Evolutionary conservation across 2,113 vertebrate genomes (phyloP), one percentile per base, ranked within the genome.

Genomic region (Brevimyrus niger): DNA sequence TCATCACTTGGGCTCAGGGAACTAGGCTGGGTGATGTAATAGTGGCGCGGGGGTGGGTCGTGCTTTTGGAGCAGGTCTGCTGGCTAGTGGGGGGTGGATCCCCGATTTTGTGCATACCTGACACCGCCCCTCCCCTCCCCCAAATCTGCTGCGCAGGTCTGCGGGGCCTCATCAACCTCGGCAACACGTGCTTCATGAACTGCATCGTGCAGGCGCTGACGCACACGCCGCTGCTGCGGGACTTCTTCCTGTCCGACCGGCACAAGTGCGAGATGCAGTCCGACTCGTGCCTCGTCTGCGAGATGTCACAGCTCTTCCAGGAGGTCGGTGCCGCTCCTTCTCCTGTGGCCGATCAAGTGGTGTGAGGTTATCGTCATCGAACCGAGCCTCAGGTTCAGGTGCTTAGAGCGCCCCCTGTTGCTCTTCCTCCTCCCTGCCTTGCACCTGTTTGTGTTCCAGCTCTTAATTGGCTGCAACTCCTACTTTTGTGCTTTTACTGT

Each of bases 121-220:
- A 65, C 8, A 3, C 61, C 61, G 9, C 0, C 4, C 21, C 31
- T 8, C 0, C 4, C 21, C 31, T 8, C 46, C 44, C 61, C 21
- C 27, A 46, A 4, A 13, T 50, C 69, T 44, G 15, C 76, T 42
- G 21, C 84, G 55, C 93, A 97, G 97, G 97, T 94, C 94, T 97
- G 89, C 96, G 97, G 82, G 97, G 97, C 90, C 94, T 97, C 89
- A 97, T 97, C 94, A 97, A 97, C 94, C 95, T 97, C 84, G 97
- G 97, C 87, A 97, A 97, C 96, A 97, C 97, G 0, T 97, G 97
- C 95, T 97, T 97, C 95, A 97, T 97, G 97, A 97, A 97, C 94
- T 97, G 97, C 95, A 97, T 97, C 87, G 97, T 97, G 88, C 97
- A 97, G 95, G 97, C 97, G 83, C 96, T 97, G 93, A 97, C 97